Evolutionary conservation across 2,113 vertebrate species (phyloP).

Genomic region (Grammomys dolichurus): DNA sequence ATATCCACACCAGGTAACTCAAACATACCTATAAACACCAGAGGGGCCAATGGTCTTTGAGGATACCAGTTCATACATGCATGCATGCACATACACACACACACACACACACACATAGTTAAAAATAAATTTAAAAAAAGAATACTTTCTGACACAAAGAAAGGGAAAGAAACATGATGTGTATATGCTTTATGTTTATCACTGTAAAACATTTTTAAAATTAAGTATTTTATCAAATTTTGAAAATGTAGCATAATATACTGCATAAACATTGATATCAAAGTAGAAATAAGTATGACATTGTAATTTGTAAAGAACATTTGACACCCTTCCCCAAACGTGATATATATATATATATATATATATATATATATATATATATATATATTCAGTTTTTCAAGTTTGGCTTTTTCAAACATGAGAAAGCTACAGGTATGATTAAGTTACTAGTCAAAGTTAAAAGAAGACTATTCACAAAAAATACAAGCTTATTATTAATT

Average conservation of each 20-base stretch:
- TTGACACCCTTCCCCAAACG: no score
- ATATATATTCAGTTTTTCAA: neutral
- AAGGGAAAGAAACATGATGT: neutral
- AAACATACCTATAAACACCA: neutral
- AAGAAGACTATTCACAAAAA: neutral
- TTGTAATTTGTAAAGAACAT: neutral
- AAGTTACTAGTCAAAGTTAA: neutral
- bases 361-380: no score
- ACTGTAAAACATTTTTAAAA: neutral
- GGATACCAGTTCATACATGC: neutral
- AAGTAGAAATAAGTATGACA: neutral
- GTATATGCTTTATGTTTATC: neutral
- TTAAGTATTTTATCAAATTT: neutral
- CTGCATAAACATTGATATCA: neutral
- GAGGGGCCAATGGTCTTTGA: neutral
- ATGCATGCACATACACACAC: fast-evolving
- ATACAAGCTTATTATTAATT: neutral
- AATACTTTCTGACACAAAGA: neutral
- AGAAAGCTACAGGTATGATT: neutral
- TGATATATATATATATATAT: no score
- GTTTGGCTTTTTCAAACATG: neutral
- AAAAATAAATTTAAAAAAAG: neutral
- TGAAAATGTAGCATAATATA: neutral
- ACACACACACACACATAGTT: no score
- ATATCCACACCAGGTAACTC: neutral